Conservation (phyloP, 2,113 vertebrate species). For the Notechis scutatus region DNA sequence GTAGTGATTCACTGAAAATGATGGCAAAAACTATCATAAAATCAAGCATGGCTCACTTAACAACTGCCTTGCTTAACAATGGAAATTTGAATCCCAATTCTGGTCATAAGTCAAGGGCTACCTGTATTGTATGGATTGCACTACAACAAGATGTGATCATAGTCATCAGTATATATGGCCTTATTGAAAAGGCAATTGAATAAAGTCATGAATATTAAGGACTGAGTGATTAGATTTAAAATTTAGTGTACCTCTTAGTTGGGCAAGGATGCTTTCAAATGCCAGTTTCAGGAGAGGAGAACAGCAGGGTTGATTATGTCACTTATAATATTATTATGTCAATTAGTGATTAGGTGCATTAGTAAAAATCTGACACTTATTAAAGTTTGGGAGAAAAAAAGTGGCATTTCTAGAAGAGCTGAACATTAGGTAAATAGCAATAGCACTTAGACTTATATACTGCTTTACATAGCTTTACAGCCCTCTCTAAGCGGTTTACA, state of each 20-base stretch:
- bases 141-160: not conserved
- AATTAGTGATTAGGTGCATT: not conserved
- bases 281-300: not conserved
- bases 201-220: not conserved
- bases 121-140: not conserved
- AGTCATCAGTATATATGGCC: not conserved
- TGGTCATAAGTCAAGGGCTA: too few relatives aligned
- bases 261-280: not conserved
- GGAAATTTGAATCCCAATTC: too few relatives aligned
- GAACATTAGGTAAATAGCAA: not conserved
- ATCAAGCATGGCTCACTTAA: too few relatives aligned
- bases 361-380: not conserved
- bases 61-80: too few relatives aligned
- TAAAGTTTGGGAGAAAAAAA: not conserved
- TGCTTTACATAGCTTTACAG: too few relatives aligned
- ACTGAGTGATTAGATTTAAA: not conserved
- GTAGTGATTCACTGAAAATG: too few relatives aligned
- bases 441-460: too few relatives aligned
- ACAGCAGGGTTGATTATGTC: not conserved
- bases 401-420: not conserved
- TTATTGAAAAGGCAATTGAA: not conserved
- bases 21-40: too few relatives aligned
- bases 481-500: too few relatives aligned
- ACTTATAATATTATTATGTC: not conserved
- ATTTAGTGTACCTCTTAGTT: not conserved